Base-by-base conservation (phyloP, 2,797 vertebrate species). In the Oreochromis mossambicus region DNA sequence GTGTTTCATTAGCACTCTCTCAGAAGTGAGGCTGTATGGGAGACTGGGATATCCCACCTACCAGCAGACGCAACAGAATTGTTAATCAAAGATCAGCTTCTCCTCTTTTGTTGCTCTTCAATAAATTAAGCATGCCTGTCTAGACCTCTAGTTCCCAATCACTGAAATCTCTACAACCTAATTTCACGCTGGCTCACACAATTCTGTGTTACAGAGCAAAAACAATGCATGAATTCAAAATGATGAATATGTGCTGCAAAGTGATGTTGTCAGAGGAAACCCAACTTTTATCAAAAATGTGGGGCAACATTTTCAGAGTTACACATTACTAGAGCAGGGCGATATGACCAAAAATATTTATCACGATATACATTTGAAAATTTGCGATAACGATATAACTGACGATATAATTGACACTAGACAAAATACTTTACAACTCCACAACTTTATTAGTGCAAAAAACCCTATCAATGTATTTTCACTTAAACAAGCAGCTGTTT, bases 81-180 rank as follows among this genome's bases (percentile, higher is more conserved):
- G 83, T 86, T 89, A 82, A 88, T 92, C 83, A 86, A 83, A 82
- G 80, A 86, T 90, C 86, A 80, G 84, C 70, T 79, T 68, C 82
- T 77, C 83, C 54, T 87, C 78, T 87, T 50, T 78, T 81, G 75
- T 75, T 81, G 55, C 8, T n/a, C 68, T 78, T 78, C 80, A 77
- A 85, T 89, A 85, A 90, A 88, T 88, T 61, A 83, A 58, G 73
- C 76, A 63, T 32, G 66, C 21, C 70, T 43, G 26, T 86, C 82
- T 80, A 52, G 55, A 83, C 51, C 83, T 73, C 58, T 19, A 83
- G 76, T 55, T 77, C 50, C 61, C 70, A 24, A 77, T 61, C 54
- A 58, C 68, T 68, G 78, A 34, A 87, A 78, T 83, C 63, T 55
- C 21, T 83, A 55, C 34, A 76, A 77, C 58, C 50, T 19, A 6